Evolutionary conservation across 2,797 vertebrate species (phyloP), one percentile per base, ranked within the genome.

Genomic region (Clarias fuscus): DNA sequence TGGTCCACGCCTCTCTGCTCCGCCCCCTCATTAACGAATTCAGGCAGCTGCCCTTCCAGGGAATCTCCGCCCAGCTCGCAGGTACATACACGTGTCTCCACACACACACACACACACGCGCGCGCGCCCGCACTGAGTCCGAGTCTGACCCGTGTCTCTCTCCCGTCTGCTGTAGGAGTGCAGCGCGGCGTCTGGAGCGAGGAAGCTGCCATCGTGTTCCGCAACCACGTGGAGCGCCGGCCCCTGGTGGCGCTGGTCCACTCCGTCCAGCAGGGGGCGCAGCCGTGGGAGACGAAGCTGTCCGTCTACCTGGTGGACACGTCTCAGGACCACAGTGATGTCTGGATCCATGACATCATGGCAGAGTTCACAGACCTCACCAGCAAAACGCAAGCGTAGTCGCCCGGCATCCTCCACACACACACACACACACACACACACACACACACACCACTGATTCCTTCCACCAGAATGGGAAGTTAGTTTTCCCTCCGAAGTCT

Each of bases 291-390:
- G 84, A 91, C 93, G 87, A 96, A 93, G 92, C 90, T 96, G 65
- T 95, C 96, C 0, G 95, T 96, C 58, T 98, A 96, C 88, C 95
- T 99, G 7, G 98, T 98, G 91, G 98, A 99, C 94, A 99, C 98
- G 0, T 92, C 95, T 0, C 70, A 93, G 86, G 95, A 96, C 33
- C 93, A 97, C 48, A 94, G 89, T 2, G 98, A 99, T 87, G 78
- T 97, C 83, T 99, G 98, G 98, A 96, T 99, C 93, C 97, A 99
- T 92, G 96, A 95, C 88, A 94, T 98, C 88, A 96, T 99, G 95
- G 94, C 93, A 3, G 94, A 97, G 64, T 94, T 97, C 82, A 90
- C 93, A 67, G 85, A 92, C 48, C 93, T 94, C 27, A 88, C 91
- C 79, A 84, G 64, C 80, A 88, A 48, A 48, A 48, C 48, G 10